Base-by-base conservation (phyloP, 2,113 vertebrate species). In the Gnathonemus echidnorhynchus region DNA sequence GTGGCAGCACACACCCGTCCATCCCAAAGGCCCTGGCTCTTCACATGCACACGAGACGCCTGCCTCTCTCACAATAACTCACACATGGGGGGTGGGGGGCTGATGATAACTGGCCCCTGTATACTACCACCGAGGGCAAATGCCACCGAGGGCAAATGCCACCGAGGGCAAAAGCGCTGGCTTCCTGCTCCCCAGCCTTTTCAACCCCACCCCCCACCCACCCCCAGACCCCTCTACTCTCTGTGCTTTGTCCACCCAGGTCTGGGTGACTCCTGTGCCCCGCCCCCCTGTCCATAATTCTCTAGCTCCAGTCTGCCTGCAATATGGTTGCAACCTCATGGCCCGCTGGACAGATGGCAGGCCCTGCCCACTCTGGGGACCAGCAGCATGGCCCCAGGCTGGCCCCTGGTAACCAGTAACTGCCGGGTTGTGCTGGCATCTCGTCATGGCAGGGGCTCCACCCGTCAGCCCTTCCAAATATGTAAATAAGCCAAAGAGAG, bases 381-480 rank as follows among this genome's bases (percentile, higher is more conserved):
- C 91, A 93, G 93, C 93, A 92, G 93, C 94, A 93, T 95, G 94
- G 95, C 94, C 94, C 92, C 88, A 92, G 93, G 92, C 93, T 46
- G 45, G 83, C 83, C 87, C 95, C 94, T 95, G 95, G 95, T 95
- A 95, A 96, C 96, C 95, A 94, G 95, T 95, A 95, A 95, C 96
- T 95, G 94, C 93, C 93, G 94, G 92, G 92, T 94, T 94, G 94
- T 94, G 94, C 93, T 95, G 95, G 95, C 94, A 93, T 96, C 94
- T 95, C 94, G 94, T 95, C 94, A 93, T 93, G 86, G 92, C 89
- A 90, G 93, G 89, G 91, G 91, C 86, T 90, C 89, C 92, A 90
- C 92, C 90, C 85, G 62, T 46, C 52, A 19, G 48, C 56, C n/a
- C 85, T 84, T 91, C 91, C 93, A 94, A 92, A 93, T 95, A 93